Evolutionary conservation across 2,797 vertebrate species (phyloP).

Genomic region (Dendrocincla tyrannina): DNA sequence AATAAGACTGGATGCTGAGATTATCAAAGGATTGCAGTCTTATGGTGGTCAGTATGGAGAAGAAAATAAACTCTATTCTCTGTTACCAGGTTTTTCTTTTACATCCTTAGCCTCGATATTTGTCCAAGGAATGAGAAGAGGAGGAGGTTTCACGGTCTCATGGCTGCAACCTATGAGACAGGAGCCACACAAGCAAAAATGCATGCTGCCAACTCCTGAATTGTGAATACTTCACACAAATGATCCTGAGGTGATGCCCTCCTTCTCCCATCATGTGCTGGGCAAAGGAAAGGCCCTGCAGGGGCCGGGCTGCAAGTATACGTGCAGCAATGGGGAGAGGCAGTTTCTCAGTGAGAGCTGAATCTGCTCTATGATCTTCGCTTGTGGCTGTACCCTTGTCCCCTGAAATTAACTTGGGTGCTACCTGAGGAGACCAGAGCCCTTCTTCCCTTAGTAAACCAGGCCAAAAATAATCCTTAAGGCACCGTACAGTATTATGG

Average conservation of each 20-base stretch:
- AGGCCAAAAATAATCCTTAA: background rate
- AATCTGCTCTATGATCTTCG: background rate
- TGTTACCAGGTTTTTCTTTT: background rate
- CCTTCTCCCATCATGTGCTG: fast-evolving
- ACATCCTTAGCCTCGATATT: background rate
- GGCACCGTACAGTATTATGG: background rate
- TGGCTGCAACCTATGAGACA: background rate
- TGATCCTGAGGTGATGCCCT: background rate
- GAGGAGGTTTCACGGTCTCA: background rate
- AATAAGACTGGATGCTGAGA: background rate
- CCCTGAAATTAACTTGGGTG: background rate
- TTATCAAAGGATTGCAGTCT: background rate
- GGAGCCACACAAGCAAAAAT: background rate
- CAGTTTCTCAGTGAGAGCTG: background rate
- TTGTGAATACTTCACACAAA: background rate
- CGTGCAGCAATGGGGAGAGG: fast-evolving
- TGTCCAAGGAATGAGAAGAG: background rate
- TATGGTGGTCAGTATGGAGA: background rate
- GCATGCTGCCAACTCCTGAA: fast-evolving
- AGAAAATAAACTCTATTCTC: background rate
- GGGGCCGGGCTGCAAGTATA: fast-evolving
- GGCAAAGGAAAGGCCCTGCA: background rate
- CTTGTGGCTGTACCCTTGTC: background rate
- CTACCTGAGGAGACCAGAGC: background rate
- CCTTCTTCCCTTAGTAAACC: background rate